Evolutionary conservation across 2,888 invertebrate genomes (phyloP).

Genomic region (Clunio marinus): DNA sequence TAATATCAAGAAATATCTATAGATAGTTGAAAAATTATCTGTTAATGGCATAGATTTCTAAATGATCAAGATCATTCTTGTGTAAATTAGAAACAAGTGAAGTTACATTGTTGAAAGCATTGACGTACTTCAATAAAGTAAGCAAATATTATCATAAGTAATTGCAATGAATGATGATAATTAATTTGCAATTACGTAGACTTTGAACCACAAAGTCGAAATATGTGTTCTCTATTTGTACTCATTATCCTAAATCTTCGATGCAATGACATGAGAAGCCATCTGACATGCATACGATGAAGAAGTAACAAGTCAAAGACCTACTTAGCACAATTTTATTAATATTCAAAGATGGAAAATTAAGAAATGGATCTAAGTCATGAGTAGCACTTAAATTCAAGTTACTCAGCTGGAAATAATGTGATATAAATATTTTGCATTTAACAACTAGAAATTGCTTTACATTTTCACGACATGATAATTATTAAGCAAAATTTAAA

Average conservation of each 20-base stretch:
- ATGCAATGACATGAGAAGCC: not conserved
- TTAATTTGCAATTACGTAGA: not conserved
- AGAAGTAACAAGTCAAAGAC: not conserved
- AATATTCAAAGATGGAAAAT: too few relatives aligned
- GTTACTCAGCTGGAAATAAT: not conserved
- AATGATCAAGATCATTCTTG: too few relatives aligned
- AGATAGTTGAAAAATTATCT: too few relatives aligned
- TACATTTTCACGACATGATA: too few relatives aligned
- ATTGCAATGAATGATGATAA: too few relatives aligned
- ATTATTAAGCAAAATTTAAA: too few relatives aligned
- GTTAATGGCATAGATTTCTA: too few relatives aligned
- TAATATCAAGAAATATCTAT: too few relatives aligned
- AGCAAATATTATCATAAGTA: not conserved
- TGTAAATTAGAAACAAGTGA: too few relatives aligned
- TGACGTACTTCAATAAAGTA: too few relatives aligned
- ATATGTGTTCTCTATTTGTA: conserved; percentile 5
- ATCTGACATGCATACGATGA: not conserved
- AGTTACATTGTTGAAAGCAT: too few relatives aligned
- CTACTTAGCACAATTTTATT: conserved; percentile 10
- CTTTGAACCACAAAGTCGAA: not conserved
- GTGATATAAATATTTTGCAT: not conserved
- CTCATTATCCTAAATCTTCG: not conserved
- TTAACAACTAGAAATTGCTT: too few relatives aligned
- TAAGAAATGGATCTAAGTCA: not conserved
- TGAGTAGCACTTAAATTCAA: not conserved